These are phyloP conservation scores for Harpegnathos saltator DNA, from an alignment of 1,140 invertebrate genomes.

Conservation along the genomic window DNA sequence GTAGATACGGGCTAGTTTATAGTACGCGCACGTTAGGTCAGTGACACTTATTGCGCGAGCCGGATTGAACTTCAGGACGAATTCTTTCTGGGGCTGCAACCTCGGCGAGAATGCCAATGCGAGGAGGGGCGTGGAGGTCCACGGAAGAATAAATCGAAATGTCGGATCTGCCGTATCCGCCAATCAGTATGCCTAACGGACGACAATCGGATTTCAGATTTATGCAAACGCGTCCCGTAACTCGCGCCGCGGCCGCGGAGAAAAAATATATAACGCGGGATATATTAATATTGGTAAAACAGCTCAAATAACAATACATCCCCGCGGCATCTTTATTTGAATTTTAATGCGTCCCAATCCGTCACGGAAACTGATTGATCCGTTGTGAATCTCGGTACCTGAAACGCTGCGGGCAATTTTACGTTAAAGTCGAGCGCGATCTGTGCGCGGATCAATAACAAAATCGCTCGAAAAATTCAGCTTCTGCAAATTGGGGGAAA, in stretches of 20 bases:
- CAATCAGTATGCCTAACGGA: slow-evolving; percentile 20
- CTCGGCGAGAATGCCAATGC: slow-evolving; percentile 50
- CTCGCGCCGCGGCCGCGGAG: not conserved
- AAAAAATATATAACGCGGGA: not conserved
- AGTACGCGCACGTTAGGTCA: slow-evolving; percentile 58
- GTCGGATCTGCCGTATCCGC: slow-evolving; percentile 26
- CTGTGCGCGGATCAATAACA: not conserved
- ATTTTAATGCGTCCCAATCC: no score
- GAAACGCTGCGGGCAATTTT: not conserved
- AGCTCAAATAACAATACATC: not conserved
- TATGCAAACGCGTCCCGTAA: not conserved
- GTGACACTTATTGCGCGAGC: slow-evolving; percentile 69
- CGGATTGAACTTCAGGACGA: slow-evolving; percentile 65
- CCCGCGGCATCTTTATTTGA: no score
- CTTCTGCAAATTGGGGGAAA: not conserved
- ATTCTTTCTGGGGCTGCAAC: slow-evolving; percentile 23
- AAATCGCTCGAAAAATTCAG: not conserved
- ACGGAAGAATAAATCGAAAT: slow-evolving; percentile 39
- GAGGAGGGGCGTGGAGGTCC: not conserved
- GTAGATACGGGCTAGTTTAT: slow-evolving; percentile 1
- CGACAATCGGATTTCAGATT: slow-evolving; percentile 30
- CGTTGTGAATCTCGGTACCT: no score
- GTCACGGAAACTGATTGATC: no score
- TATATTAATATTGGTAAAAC: not conserved
- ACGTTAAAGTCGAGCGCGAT: not conserved